Percentiles rank a stretch among this genome's conserved stretches.
phyloP scores from a whole-genome alignment of 35 echinoderm and acorn worm species.

The Stichopus chloronotus region DNA sequence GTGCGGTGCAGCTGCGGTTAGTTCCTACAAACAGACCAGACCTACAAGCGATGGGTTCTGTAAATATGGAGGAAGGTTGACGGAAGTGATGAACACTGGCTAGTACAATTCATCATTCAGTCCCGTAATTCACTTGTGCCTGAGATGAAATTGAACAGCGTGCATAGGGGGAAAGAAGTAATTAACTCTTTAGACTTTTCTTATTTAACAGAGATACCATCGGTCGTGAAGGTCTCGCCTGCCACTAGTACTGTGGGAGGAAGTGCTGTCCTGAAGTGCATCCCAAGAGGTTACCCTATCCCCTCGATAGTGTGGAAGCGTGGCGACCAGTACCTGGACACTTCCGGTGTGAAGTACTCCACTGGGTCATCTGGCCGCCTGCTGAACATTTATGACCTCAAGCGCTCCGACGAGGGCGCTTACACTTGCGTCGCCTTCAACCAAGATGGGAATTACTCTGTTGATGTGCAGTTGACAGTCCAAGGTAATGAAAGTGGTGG shows the following conservation, averaged over 20 bases:
- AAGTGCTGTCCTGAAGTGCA: slow-evolving; percentile 59
- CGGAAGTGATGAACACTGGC: too few species aligned
- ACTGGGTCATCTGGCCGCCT: background rate
- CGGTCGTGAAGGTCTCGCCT: slow-evolving; percentile 43
- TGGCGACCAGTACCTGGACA: background rate
- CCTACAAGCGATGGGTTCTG: too few species aligned
- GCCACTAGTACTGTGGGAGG: slow-evolving; percentile 40
- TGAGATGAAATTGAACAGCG: too few species aligned
- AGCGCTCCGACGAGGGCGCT: slow-evolving; percentile 50
- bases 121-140: too few species aligned
- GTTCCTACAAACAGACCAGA: too few species aligned
- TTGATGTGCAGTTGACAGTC: slow-evolving; percentile 62
- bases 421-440: slow-evolving; percentile 80
- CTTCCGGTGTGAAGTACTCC: background rate
- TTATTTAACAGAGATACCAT: slow-evolving; percentile 73
- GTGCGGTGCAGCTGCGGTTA: too few species aligned
- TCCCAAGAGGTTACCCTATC: slow-evolving; percentile 54
- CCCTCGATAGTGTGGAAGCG: slow-evolving; percentile 72
- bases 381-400: slow-evolving; percentile 6
- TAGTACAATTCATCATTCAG: too few species aligned
- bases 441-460: slow-evolving; percentile 57
- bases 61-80: too few species aligned
- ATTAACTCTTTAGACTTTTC: background rate
- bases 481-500: slow-evolving; percentile 43
- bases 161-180: too few species aligned